These are phyloP conservation scores for Agonopterix heracliana DNA, from an alignment of 2,888 invertebrate genomes.

Conservation along the genomic window DNA sequence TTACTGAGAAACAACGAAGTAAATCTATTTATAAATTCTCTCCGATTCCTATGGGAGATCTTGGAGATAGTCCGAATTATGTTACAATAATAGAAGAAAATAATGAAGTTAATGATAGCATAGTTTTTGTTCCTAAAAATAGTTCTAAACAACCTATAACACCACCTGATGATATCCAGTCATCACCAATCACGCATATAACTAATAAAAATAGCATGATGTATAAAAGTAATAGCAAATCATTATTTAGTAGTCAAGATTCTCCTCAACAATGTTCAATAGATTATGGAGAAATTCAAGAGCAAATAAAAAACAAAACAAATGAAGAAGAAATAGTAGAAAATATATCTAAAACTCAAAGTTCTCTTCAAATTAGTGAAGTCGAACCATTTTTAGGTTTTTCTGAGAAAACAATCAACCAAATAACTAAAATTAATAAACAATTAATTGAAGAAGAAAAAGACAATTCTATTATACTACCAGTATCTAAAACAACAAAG, in stretches of 20 bases:
- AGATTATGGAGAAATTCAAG: no score
- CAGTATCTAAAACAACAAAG: background rate
- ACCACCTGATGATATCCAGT: background rate
- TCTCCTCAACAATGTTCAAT: no score
- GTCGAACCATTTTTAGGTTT: constrained; percentile 44
- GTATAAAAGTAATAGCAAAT: constrained; percentile 1
- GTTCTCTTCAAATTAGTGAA: constrained; percentile 33
- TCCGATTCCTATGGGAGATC: constrained; percentile 38
- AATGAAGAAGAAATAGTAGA: constrained; percentile 1
- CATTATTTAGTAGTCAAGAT: constrained; percentile 1
- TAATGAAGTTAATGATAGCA: constrained; percentile 22
- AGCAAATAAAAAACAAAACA: background rate
- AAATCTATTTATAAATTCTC: constrained; percentile 62
- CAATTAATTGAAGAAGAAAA: constrained; percentile 3
- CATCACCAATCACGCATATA: constrained; percentile 1
- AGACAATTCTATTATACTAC: constrained; percentile 5
- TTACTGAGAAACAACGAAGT: constrained; percentile 51
- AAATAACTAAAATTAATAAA: constrained; percentile 5
- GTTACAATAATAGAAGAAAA: constrained; percentile 26
- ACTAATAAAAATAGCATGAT: background rate
- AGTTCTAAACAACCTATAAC: background rate
- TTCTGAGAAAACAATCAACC: constrained; percentile 13
- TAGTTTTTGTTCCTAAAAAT: constrained; percentile 16
- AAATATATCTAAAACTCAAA: constrained; percentile 3
- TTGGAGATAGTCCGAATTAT: constrained; percentile 27